Evolutionary conservation across 2,797 vertebrate genomes (phyloP), one percentile per base, ranked within the genome.

Genomic region (Takifugu rubripes): DNA sequence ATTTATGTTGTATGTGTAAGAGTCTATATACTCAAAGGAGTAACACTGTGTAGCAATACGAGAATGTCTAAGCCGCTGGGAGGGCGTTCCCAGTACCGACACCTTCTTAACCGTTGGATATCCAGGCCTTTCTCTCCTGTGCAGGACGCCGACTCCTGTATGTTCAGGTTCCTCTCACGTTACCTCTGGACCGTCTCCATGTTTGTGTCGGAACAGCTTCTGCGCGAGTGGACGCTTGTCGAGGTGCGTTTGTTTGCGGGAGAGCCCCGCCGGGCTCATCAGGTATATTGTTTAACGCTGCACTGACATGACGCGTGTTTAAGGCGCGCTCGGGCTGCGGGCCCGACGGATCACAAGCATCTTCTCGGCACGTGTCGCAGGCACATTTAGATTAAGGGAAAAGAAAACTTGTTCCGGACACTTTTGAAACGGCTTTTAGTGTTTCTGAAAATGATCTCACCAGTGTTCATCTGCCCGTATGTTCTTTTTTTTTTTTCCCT

Each of bases 1-100:
- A 75, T 79, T 75, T 7, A 75, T 80, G 62, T 83, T 78, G 43
- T 80, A 48, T 48, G 74, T 78, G 75, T 60, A 65, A 52, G 59
- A 62, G 56, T 64, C 45, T 65, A 68, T 51, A 64, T 54, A 59
- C 78, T 84, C 82, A 75, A 77, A 73, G 63, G 79, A 87, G 75
- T 79, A 84, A 88, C 83, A 86, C 87, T 89, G 85, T 88, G 88
- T 90, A 89, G 89, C 89, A 90, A 89, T 89, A 90, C 84, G 64
- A 71, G 87, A 90, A 90, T 88, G 85, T 89, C 89, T 78, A 84
- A 82, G 71, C 74, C 65, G 57, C 68, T 75, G 72, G 74, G 83
- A 75, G 52, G 74, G 71, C 64, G 67, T 75, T 81, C 74, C 70
- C 72, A 68, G 64, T 68, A 67, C 69, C 72, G 68, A 63, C 36